These are phyloP conservation scores for Oxygymnocypris stewartii DNA, from an alignment of 2,113 vertebrate species.

Conservation along the genomic window DNA sequence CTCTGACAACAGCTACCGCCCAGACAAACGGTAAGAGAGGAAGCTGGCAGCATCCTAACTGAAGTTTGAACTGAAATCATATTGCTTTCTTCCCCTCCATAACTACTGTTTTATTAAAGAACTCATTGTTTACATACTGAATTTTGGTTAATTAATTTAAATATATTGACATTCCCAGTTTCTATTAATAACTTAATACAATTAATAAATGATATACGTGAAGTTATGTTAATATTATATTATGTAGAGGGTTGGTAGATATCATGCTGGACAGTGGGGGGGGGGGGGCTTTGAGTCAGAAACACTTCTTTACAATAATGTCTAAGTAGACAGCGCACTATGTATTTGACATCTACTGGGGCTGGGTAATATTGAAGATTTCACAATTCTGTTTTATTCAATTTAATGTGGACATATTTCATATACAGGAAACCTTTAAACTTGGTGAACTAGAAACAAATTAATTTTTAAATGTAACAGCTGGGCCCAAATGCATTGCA, in stretches of 20 bases:
- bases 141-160: not conserved
- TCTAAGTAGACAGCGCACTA: too few species aligned
- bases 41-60: not conserved
- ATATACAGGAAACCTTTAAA: too few species aligned
- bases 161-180: not conserved
- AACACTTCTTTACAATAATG: too few species aligned
- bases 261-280: too few species aligned
- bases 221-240: too few species aligned
- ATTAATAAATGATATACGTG: too few species aligned
- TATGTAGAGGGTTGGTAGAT: too few species aligned
- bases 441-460: not conserved
- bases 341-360: too few species aligned
- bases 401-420: not conserved
- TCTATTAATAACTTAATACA: not conserved
- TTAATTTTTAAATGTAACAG: not conserved
- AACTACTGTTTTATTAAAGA: not conserved
- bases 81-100: too few species aligned
- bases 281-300: too few species aligned
- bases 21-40: conserved; percentile 88
- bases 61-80: not conserved
- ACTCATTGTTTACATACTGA: not conserved
- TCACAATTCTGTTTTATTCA: too few species aligned
- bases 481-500: not conserved
- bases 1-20: conserved; percentile 83
- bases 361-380: too few species aligned